These are phyloP conservation scores for Sarcoramphus papa DNA, from an alignment of 2,797 vertebrate species.

Conservation along the genomic window DNA sequence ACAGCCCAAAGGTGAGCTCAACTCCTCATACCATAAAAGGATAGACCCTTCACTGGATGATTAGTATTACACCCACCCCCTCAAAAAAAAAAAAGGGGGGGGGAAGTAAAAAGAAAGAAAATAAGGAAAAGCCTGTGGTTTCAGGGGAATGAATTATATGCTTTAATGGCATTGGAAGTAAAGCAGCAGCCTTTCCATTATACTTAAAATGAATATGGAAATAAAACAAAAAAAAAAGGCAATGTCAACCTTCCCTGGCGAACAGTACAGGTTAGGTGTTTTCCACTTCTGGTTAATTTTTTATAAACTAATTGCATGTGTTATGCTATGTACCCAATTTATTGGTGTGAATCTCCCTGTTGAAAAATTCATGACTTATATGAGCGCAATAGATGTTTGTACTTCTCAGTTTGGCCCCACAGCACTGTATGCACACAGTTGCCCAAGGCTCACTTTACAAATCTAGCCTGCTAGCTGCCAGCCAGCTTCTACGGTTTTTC, in stretches of 20 bases:
- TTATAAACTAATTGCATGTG: not conserved
- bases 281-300: not conserved
- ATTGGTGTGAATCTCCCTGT: not conserved
- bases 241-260: not conserved
- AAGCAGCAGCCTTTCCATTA: not conserved
- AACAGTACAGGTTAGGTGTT: not conserved
- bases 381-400: not conserved
- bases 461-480: not conserved
- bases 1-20: slow-evolving; percentile 30
- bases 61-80: not conserved
- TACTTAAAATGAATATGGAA: not conserved
- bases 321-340: not conserved
- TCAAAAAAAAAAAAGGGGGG: not conserved
- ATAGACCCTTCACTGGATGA: not conserved
- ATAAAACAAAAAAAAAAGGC: not conserved
- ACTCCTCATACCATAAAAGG: not conserved
- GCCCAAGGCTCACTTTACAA: not conserved
- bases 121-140: not conserved
- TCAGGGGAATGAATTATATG: not conserved
- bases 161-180: not conserved
- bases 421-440: not conserved
- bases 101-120: not conserved
- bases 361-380: not conserved
- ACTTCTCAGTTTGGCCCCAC: not conserved
- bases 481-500: not conserved